These are phyloP conservation scores for Allophyes oxyacanthae DNA, from an alignment of 2,888 invertebrate genomes.

Conservation along the genomic window DNA sequence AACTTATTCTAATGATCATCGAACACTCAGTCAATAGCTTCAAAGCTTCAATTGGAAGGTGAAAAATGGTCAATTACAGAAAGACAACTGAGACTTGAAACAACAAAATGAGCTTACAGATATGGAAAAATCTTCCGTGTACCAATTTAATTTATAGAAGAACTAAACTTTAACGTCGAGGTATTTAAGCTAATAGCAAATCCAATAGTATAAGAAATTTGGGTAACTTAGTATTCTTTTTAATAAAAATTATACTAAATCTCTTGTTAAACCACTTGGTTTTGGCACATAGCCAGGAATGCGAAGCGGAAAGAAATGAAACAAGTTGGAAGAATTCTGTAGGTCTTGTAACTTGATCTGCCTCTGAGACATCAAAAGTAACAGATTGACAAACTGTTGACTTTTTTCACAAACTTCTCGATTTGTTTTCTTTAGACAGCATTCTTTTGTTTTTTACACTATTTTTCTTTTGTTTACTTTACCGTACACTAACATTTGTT, in stretches of 20 bases:
- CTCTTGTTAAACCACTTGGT: constrained; percentile 34
- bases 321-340: constrained; percentile 30
- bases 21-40: too few species aligned
- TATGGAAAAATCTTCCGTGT: too few species aligned
- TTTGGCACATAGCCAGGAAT: constrained; percentile 50
- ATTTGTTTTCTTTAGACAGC: neutral
- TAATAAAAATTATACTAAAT: constrained; percentile 42
- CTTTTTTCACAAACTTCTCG: constrained; percentile 2
- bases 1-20: too few species aligned
- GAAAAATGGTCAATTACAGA: too few species aligned
- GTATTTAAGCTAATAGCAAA: constrained; percentile 19
- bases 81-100: too few species aligned
- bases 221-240: constrained; percentile 33
- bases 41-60: too few species aligned
- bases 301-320: constrained; percentile 45
- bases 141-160: too few species aligned
- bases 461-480: too few species aligned
- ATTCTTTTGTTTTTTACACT: too few species aligned
- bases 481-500: too few species aligned
- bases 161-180: neutral
- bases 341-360: constrained; percentile 41
- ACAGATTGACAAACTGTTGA: constrained; percentile 31
- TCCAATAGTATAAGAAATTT: constrained; percentile 24
- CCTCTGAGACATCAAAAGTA: constrained; percentile 36
- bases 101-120: too few species aligned